phyloP scores from a whole-genome alignment of 2,113 vertebrate species.

The Elanoides forficatus region DNA sequence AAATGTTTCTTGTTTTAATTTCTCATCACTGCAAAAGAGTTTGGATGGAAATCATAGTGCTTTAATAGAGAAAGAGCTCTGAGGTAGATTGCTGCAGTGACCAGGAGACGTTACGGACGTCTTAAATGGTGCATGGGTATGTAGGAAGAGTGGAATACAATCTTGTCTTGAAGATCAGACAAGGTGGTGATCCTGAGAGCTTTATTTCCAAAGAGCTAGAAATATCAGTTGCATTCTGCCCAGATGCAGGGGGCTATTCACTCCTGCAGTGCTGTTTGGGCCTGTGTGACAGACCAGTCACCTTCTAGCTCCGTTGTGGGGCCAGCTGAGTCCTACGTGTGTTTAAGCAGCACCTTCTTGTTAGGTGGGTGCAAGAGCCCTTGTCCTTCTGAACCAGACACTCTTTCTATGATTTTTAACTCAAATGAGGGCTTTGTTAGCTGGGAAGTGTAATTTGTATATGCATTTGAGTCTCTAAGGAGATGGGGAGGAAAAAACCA shows the following conservation, averaged over 20 bases:
- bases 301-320: rapidly evolving
- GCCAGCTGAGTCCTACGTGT: rapidly evolving
- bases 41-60: background rate
- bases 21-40: background rate
- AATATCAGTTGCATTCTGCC: background rate
- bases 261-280: background rate
- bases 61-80: background rate
- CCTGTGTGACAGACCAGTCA: background rate
- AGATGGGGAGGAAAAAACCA: background rate
- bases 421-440: background rate
- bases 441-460: background rate
- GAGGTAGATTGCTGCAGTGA: background rate
- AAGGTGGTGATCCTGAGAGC: background rate
- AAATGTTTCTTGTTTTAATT: constrained; percentile 2
- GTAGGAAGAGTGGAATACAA: background rate
- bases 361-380: background rate
- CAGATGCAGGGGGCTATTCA: background rate
- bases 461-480: background rate
- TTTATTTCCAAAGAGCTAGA: background rate
- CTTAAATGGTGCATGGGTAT: background rate
- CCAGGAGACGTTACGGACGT: background rate
- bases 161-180: background rate
- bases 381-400: no score
- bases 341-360: background rate
- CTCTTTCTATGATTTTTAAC: background rate